Percentiles rank a stretch among this genome's conserved stretches.
phyloP scores from a whole-genome alignment of 2,888 invertebrate species.

The Ormyrus pomaceus region DNA sequence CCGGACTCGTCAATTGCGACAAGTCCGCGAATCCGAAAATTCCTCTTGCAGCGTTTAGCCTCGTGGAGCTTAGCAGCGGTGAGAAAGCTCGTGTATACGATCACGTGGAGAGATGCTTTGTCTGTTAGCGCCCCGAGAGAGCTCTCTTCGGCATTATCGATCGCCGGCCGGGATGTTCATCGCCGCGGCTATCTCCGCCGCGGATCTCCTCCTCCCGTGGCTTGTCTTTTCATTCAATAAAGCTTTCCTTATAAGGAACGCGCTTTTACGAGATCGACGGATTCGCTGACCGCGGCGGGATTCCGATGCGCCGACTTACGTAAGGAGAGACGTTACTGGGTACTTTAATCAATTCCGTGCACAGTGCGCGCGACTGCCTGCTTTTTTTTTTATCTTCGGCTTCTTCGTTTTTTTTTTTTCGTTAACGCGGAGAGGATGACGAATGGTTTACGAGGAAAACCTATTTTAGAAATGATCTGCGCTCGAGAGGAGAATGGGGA shows the following conservation, averaged over 20 bases:
- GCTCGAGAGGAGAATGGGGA: not conserved
- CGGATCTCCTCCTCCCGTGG: not conserved
- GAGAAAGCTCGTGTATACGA: too few relatives aligned
- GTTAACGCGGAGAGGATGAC: slow-evolving; percentile 20
- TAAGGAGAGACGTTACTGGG: slow-evolving; percentile 21
- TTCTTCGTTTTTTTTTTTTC: slow-evolving; percentile 2
- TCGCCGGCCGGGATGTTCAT: slow-evolving; percentile 36
- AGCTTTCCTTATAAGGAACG: slow-evolving; percentile 42
- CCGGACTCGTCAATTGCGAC: too few relatives aligned
- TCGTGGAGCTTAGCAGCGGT: too few relatives aligned
- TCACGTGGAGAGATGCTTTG: too few relatives aligned
- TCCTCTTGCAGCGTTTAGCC: too few relatives aligned
- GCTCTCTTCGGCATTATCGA: too few relatives aligned
- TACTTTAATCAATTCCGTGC: slow-evolving; percentile 31
- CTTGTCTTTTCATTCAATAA: slow-evolving; percentile 38
- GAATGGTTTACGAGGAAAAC: slow-evolving; percentile 9
- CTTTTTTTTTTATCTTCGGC: not conserved
- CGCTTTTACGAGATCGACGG: slow-evolving; percentile 37
- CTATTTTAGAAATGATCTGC: slow-evolving; percentile 35
- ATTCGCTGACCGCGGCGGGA: not conserved
- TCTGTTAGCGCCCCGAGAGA: too few relatives aligned
- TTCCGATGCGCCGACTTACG: slow-evolving; percentile 19
- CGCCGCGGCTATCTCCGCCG: slow-evolving; percentile 22
- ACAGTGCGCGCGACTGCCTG: not conserved
- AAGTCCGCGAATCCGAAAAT: too few relatives aligned